Evolutionary conservation across 2,888 invertebrate species (phyloP).

Genomic region (Patella pellucida): DNA sequence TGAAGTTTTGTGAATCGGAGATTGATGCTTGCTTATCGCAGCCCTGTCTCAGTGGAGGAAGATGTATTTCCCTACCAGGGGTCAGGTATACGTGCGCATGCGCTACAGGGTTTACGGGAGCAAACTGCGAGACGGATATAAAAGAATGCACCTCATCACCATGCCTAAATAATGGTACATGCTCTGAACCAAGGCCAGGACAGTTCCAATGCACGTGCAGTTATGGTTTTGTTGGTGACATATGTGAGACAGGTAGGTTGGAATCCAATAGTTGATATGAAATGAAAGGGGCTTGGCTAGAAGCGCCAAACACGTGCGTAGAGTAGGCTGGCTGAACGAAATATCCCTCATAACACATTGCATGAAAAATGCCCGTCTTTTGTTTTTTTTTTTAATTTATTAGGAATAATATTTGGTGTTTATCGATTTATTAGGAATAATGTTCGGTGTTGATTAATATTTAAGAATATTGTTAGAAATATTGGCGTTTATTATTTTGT

Average conservation of each 20-base stretch:
- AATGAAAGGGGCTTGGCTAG: no score
- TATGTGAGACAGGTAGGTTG: constrained; percentile 32
- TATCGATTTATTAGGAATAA: no score
- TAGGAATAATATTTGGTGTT: no score
- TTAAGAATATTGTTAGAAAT: no score
- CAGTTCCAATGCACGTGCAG: constrained; percentile 18
- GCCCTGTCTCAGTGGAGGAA: constrained; percentile 27
- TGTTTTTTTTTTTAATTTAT: no score
- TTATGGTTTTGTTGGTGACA: constrained; percentile 30
- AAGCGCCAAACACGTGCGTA: no score
- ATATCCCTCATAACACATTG: no score
- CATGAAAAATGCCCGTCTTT: no score
- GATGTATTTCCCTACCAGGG: constrained; percentile 15
- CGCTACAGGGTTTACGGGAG: constrained; percentile 18
- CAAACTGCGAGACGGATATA: constrained; percentile 17
- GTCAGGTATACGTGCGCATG: constrained; percentile 27
- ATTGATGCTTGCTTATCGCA: constrained; percentile 23
- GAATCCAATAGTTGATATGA: no score
- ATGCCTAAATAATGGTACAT: constrained; percentile 15
- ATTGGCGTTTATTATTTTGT: no score
- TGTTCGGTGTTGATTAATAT: no score
- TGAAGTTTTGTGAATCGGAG: constrained; percentile 18
- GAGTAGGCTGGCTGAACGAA: no score
- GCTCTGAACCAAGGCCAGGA: constrained; percentile 16
- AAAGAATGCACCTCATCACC: constrained; percentile 18